Evolutionary conservation across 2,888 invertebrate genomes (phyloP).

Genomic region (Temnothorax rugatulus): DNA sequence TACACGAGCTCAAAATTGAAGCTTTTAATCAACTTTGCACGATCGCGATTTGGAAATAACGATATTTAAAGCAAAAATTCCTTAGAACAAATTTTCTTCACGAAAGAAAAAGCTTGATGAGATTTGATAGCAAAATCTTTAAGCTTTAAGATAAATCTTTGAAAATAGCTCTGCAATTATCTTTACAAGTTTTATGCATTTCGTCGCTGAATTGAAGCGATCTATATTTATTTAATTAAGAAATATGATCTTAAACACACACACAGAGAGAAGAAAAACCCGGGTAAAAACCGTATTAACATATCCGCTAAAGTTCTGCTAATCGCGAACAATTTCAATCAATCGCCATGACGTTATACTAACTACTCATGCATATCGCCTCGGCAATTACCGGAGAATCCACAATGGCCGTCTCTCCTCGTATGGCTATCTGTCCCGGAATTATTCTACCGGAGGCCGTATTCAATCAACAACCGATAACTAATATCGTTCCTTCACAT

Average conservation of each 20-base stretch:
- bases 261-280: neutral
- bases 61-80: neutral
- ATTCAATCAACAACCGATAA: conserved; percentile 40
- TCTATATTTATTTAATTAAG: neutral
- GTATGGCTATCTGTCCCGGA: conserved; percentile 39
- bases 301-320: neutral
- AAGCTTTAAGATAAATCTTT: neutral
- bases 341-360: conserved; percentile 40
- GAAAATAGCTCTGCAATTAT: neutral
- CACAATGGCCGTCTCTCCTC: conserved; percentile 30
- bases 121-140: neutral
- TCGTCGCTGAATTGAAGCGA: neutral
- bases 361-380: conserved; percentile 41
- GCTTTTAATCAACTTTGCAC: neutral
- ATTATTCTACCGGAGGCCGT: conserved; percentile 29
- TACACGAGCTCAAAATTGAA: neutral
- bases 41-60: neutral
- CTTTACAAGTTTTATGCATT: neutral
- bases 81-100: neutral
- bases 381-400: conserved; percentile 30
- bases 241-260: neutral
- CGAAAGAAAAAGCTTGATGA: neutral
- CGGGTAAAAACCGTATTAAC: neutral
- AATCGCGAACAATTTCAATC: conserved; percentile 39
- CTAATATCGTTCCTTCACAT: conserved; percentile 34